Percentiles rank a stretch among this genome's conserved stretches.
Conservation (phyloP, 2,888 invertebrate genomes). For the Bimastos eiseni region DNA sequence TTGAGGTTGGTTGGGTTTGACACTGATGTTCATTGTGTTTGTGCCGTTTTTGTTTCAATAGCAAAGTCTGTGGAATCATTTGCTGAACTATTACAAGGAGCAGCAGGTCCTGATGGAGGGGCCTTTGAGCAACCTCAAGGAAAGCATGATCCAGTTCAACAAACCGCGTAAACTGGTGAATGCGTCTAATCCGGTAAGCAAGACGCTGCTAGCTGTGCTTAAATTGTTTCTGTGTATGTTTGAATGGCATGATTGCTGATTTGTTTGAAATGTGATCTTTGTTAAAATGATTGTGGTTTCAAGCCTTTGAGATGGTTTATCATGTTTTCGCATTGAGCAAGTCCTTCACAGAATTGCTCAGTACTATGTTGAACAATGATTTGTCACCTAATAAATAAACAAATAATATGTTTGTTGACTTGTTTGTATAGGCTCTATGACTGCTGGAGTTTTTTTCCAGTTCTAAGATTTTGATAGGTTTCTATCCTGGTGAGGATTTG, state of each 20-base stretch:
- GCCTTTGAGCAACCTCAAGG: constrained; percentile 92
- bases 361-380: not conserved
- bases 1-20: not conserved
- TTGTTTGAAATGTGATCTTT: not conserved
- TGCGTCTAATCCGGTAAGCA: constrained; percentile 77
- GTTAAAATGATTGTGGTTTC: not conserved
- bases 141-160: constrained; percentile 92
- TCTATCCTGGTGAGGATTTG: not conserved
- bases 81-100: constrained; percentile 95
- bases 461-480: not conserved
- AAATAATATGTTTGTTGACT: not conserved
- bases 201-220: too few relatives aligned
- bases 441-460: not conserved
- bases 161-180: constrained; percentile 95
- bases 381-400: not conserved
- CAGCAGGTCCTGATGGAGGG: constrained; percentile 95
- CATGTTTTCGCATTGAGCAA: not conserved
- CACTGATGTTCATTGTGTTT: not conserved
- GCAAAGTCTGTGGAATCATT: constrained; percentile 97
- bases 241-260: not conserved
- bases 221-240: not conserved
- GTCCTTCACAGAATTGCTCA: not conserved
- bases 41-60: constrained; percentile 44
- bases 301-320: not conserved
- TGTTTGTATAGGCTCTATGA: not conserved